These are phyloP conservation scores for Xenentodon cancila DNA, from an alignment of 2,797 vertebrate genomes.

Conservation along the genomic window DNA sequence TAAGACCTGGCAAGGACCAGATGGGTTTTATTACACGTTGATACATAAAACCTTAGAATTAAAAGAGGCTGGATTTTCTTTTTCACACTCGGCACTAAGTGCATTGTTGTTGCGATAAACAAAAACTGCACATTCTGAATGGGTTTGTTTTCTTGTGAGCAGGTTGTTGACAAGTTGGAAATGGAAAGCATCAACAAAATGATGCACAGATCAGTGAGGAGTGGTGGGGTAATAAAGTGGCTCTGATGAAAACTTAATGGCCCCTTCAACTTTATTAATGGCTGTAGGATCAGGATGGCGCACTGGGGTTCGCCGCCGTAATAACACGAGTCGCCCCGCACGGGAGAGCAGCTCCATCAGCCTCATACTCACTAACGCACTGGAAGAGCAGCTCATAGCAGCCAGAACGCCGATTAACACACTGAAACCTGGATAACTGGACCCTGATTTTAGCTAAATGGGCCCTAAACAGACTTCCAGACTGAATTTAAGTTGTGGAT, in stretches of 20 bases:
- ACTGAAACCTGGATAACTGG: constrained; percentile 30
- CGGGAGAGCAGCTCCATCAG: constrained; percentile 36
- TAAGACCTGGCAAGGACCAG: too few species aligned
- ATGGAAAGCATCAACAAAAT: constrained; percentile 50
- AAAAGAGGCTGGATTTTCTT: too few species aligned
- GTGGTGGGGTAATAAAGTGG: constrained; percentile 64
- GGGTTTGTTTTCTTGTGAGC: constrained; percentile 10
- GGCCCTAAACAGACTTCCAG: constrained; percentile 20
- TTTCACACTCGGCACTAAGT: too few species aligned
- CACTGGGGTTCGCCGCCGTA: constrained; percentile 34
- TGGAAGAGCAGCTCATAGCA: constrained; percentile 22
- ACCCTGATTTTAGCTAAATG: constrained; percentile 44
- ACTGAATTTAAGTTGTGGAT: neutral
- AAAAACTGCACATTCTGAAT: neutral
- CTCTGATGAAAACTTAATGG: constrained; percentile 80
- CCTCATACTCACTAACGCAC: constrained; percentile 25
- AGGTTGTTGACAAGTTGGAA: constrained; percentile 43
- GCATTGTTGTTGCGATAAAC: constrained; percentile 7
- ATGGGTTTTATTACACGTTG: too few species aligned
- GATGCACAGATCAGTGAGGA: constrained; percentile 61
- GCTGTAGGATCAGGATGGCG: constrained; percentile 44
- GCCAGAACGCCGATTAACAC: constrained; percentile 42
- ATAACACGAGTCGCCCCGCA: constrained; percentile 36
- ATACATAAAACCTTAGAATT: too few species aligned
- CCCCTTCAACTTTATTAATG: constrained; percentile 77